Conservation (phyloP, 2,113 vertebrate species). For the Nothobranchius kuhntae region DNA sequence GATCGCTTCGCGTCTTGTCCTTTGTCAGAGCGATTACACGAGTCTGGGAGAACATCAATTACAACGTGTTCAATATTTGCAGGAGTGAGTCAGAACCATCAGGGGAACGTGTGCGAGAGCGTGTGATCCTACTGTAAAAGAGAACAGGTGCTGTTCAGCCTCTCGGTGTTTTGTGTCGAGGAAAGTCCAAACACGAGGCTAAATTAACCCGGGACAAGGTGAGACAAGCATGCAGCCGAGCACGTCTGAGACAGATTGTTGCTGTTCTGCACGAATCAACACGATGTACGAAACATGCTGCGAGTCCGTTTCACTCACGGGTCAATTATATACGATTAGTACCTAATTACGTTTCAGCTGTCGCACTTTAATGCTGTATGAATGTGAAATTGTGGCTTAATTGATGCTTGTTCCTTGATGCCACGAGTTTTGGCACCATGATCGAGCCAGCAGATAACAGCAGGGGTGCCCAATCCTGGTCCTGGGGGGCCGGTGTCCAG, state of each 20-base stretch:
- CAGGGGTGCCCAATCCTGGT: no score
- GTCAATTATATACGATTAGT: constrained; percentile 76
- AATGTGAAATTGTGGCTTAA: constrained; percentile 66
- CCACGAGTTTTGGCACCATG: constrained; percentile 39
- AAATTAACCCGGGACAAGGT: constrained; percentile 38
- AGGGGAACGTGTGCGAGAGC: constrained; percentile 21
- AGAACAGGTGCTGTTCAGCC: constrained; percentile 10
- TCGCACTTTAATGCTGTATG: constrained; percentile 55
- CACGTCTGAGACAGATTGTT: constrained; percentile 61
- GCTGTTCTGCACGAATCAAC: constrained; percentile 70
- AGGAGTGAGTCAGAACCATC: constrained; percentile 40
- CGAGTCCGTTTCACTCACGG: constrained; percentile 60
- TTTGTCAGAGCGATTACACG: constrained; percentile 30
- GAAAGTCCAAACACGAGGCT: neutral
- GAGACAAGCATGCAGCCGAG: constrained; percentile 20
- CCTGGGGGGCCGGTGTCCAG: no score
- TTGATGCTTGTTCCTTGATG: constrained; percentile 49
- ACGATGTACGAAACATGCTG: constrained; percentile 65
- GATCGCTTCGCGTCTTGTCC: neutral
- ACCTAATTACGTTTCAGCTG: constrained; percentile 74
- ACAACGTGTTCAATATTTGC: constrained; percentile 49
- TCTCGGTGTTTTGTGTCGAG: neutral
- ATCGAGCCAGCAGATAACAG: constrained; percentile 48
- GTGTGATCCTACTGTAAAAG: constrained; percentile 33
- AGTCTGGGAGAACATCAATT: constrained; percentile 33